phyloP scores from a whole-genome alignment of 2,113 vertebrate genomes.

The Zosterops borbonicus region DNA sequence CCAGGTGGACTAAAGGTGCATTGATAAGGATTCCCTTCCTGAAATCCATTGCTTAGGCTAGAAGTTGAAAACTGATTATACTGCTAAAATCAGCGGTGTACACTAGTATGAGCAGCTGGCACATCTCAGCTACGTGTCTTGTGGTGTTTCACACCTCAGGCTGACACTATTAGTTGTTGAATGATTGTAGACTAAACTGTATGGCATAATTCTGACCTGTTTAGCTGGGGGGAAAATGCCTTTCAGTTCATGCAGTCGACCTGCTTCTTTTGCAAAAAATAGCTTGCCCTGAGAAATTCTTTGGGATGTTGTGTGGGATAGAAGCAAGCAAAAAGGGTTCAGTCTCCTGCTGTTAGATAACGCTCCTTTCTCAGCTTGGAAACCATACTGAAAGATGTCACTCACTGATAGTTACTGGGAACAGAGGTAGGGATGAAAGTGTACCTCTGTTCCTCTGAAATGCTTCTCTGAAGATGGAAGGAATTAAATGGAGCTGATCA shows the following conservation, averaged over 20 bases:
- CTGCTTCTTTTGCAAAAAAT: background rate
- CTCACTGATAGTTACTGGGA: background rate
- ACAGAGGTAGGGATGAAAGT: background rate
- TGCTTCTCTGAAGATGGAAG: background rate
- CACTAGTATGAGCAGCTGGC: background rate
- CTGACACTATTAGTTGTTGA: background rate
- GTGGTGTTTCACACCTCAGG: background rate
- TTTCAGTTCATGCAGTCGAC: background rate
- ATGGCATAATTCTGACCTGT: background rate
- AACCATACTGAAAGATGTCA: background rate
- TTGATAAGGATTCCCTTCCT: background rate
- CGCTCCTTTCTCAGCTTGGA: background rate
- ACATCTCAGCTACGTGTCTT: background rate
- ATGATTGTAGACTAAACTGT: background rate
- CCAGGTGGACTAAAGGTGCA: background rate
- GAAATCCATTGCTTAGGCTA: background rate
- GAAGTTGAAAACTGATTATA: background rate
- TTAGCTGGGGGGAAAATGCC: background rate
- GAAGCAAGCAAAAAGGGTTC: background rate
- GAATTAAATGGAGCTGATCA: background rate
- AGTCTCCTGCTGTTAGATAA: background rate
- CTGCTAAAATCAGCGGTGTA: background rate
- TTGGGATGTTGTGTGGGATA: background rate
- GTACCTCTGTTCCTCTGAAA: background rate
- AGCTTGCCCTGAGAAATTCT: background rate